phyloP scores from a whole-genome alignment of 2,797 vertebrate species.

The Percopsis omiscomaycus region DNA sequence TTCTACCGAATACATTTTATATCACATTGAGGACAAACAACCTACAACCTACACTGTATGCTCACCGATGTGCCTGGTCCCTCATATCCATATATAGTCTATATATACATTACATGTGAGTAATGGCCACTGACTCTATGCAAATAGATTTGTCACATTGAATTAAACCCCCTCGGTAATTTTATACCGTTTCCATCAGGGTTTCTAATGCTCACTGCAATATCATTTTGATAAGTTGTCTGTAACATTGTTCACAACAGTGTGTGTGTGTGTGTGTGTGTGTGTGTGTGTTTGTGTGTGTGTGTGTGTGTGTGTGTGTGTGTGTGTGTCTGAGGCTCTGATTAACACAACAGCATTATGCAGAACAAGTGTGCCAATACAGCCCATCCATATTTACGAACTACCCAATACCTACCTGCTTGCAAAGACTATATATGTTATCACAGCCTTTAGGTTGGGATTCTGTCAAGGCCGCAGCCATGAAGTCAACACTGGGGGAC shows the following conservation, averaged over 20 bases:
- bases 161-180: conserved; percentile 64
- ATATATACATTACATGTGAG: conserved; percentile 28
- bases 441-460: too few species aligned
- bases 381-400: too few species aligned
- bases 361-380: too few species aligned
- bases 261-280: conserved; percentile 1
- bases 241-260: conserved; percentile 44
- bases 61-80: conserved; percentile 12
- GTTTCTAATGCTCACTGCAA: conserved; percentile 48
- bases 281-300: not conserved
- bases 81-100: conserved; percentile 32
- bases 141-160: conserved; percentile 62
- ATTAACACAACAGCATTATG: too few species aligned
- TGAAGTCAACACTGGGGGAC: too few species aligned
- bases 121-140: conserved; percentile 62
- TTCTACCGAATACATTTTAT: conserved; percentile 18
- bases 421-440: too few species aligned
- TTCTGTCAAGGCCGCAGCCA: too few species aligned
- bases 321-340: not conserved
- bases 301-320: not conserved
- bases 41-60: conserved; percentile 35
- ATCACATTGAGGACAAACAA: conserved; percentile 31
- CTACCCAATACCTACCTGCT: too few species aligned
- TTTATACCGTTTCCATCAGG: conserved; percentile 49
- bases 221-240: conserved; percentile 57